Evolutionary conservation across 2,888 invertebrate species (phyloP), one percentile per base, ranked within the genome.

Genomic region (Diloba caeruleocephala): DNA sequence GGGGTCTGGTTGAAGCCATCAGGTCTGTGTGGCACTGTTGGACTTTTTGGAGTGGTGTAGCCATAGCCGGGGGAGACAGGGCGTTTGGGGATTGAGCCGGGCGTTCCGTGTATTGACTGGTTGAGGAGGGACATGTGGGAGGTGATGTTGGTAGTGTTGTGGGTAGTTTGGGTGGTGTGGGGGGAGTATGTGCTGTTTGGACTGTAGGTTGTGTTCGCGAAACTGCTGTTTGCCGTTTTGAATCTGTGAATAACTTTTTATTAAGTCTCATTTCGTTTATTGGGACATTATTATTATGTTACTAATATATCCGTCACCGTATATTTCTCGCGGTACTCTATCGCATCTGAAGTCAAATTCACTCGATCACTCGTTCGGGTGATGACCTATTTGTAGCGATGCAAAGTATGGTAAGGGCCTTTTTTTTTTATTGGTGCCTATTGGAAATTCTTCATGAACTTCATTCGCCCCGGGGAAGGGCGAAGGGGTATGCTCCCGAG

Each of bases 131-230:
- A 76, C 2, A 82, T 71, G 75, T 88, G 84, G 0, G 84, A 80
- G 38, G 79, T 82, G 0, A 87, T 59, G 79, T 82, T 62, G 36
- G 61, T 73, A 0, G 49, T 51, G 31, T 57, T 68, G 17, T 33
- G 64, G 0, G 69, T 55, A 0, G 56, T 74, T 0, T 80, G 75
- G 0, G 78, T 77, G 51, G 78, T 74, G 45, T 87, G 85, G 0
- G 85, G 78, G 0, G 86, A 80, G 76, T 84, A 87, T 0, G 90
- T 88, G 59, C 87, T 89, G 85, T 92, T 92, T 0, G 92, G 92
- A 6, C 87, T 88, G 83, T 90, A 92, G 0, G 92, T 93, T 0
- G 92, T 92, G 82, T 92, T 92, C 3, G 75, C 84, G 80, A 89
- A 92, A 26, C 91, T 92, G 74, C 88, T 89, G 57, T 81, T 91